Base-by-base conservation (phyloP, 1,140 invertebrate genomes). In the Leptinotarsa texana region DNA sequence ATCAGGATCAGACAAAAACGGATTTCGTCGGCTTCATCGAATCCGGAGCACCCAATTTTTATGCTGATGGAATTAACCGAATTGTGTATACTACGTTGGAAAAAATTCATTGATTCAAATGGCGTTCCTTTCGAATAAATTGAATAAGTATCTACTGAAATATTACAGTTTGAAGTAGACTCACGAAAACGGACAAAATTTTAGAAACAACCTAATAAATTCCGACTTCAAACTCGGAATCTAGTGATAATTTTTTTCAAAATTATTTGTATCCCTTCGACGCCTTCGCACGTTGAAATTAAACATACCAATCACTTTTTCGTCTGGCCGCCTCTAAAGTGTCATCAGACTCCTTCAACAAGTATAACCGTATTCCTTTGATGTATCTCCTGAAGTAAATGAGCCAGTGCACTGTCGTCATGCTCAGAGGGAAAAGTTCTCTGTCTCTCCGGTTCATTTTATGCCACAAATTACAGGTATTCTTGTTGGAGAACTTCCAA, bases 401-500 rank as follows among this genome's bases (percentile, higher is more conserved):
- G 6, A 86, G 82, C 91, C 91, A 93, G 48, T 88, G 82, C n/a
- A 93, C 83, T 13, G 89, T 86, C 0, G 85, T 85, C 78, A 95
- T 89, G 80, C 92, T 91, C 81, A 93, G 93, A 21, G 88, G 87
- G 81, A 94, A 95, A 4, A 91, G 67, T 72, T 81, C 67, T 72
- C 86, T 87, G 80, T 95, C 94, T 47, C 86, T 83, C 4, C 82
- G 75, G 42, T 87, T 83, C 78, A 94, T 83, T 57, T 86, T 84
- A 1, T 84, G 74, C 88, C 89, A 91, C 33, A 95, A 80, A 21
- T 81, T 83, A 69, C 87, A 82, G 0, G 92, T 85, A 84, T 94
- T 92, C 57, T 89, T 84, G 78, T 91, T 92, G 21, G 87, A 86
- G 83, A 94, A 95, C 2, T 86, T 83, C 90, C 94, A 95, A 78